These are phyloP conservation scores for Bufotes viridis DNA, from an alignment of 2,797 vertebrate genomes.

Conservation along the genomic window DNA sequence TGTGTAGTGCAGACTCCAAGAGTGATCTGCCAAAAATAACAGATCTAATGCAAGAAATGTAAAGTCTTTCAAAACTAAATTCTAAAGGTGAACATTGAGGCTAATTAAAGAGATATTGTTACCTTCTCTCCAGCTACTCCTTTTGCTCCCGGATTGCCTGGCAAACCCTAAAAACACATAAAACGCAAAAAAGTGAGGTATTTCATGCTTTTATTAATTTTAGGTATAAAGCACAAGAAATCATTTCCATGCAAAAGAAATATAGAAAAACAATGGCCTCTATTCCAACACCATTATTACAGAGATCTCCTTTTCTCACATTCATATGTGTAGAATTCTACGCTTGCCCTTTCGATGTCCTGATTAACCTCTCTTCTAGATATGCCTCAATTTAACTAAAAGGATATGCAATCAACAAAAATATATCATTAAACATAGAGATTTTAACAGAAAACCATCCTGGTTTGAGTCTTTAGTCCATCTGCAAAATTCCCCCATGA, in stretches of 20 bases:
- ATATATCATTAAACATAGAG: too few relatives aligned
- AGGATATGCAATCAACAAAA: too few relatives aligned
- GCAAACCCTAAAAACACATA: slow-evolving; percentile 82
- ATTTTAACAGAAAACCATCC: too few relatives aligned
- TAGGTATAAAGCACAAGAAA: background rate
- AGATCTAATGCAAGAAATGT: background rate
- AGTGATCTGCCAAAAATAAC: background rate
- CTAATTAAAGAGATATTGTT: slow-evolving; percentile 54
- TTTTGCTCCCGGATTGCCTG: slow-evolving; percentile 87
- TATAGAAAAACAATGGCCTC: background rate
- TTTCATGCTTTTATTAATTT: background rate
- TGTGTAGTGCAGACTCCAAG: slow-evolving; percentile 2
- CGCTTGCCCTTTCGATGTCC: too few relatives aligned
- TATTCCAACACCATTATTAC: background rate
- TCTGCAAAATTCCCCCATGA: too few relatives aligned
- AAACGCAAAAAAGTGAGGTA: background rate
- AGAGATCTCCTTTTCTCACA: too few relatives aligned
- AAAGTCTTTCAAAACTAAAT: background rate
- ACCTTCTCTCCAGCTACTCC: slow-evolving; percentile 89
- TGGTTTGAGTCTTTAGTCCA: too few relatives aligned
- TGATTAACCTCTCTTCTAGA: too few relatives aligned
- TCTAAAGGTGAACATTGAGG: background rate
- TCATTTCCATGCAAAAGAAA: background rate
- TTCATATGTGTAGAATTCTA: too few relatives aligned
- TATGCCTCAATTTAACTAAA: too few relatives aligned